Percentiles rank a stretch among this genome's conserved stretches.
Conservation (phyloP, 2,888 invertebrate species). For the Clanis bilineata region DNA sequence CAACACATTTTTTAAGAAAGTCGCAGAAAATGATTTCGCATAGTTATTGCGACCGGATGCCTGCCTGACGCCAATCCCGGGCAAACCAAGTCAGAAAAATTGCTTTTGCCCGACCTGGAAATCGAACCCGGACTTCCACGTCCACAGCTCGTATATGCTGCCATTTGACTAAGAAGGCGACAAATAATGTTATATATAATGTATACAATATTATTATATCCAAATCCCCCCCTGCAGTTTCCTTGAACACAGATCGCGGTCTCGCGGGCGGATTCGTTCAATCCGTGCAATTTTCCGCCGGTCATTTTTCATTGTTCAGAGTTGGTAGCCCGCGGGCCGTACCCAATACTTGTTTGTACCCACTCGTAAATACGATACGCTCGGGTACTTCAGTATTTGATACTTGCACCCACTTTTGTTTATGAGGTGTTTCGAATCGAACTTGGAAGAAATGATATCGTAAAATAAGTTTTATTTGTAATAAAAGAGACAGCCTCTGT, state of each 20-base stretch:
- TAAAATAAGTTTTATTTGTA: background rate
- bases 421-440: conserved; percentile 41
- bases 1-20: too few relatives aligned
- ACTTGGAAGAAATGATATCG: background rate
- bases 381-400: conserved; percentile 30
- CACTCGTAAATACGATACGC: conserved; percentile 54
- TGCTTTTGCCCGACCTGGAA: too few relatives aligned
- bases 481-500: background rate
- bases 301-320: conserved; percentile 80
- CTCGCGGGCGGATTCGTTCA: conserved; percentile 57
- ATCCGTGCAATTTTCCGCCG: conserved; percentile 79
- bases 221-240: conserved; percentile 48
- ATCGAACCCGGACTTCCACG: too few relatives aligned
- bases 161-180: too few relatives aligned
- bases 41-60: too few relatives aligned
- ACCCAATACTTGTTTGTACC: conserved; percentile 59
- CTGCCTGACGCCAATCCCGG: too few relatives aligned
- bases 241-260: conserved; percentile 53
- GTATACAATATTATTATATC: too few relatives aligned
- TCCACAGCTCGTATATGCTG: too few relatives aligned
- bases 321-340: conserved; percentile 40
- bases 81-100: too few relatives aligned
- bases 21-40: too few relatives aligned
- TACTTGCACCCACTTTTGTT: conserved; percentile 49
- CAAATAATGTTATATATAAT: too few relatives aligned